These are phyloP conservation scores for Metallyticus violacea DNA, from an alignment of 2,888 invertebrate species.

Conservation along the genomic window DNA sequence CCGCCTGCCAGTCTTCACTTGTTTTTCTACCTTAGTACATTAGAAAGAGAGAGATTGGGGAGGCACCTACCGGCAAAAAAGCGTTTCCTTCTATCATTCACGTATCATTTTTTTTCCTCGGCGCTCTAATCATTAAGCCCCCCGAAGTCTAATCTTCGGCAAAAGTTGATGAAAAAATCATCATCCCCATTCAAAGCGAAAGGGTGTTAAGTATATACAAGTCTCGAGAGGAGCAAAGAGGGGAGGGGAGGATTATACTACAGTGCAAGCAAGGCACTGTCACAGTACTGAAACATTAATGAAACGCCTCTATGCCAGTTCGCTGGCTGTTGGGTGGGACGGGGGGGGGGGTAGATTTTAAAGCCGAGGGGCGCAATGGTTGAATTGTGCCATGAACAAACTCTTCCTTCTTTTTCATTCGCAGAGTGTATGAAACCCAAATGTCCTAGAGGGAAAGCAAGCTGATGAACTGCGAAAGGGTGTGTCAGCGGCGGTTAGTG, in stretches of 20 bases:
- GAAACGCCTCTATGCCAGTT: background rate
- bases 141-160: background rate
- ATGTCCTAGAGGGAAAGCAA: background rate
- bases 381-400: background rate
- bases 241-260: background rate
- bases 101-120: background rate
- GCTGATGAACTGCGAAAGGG: background rate
- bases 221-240: background rate
- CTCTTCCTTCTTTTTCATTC: background rate
- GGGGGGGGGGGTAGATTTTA: background rate
- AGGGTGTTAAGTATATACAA: background rate
- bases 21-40: background rate
- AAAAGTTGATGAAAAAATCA: slow-evolving; percentile 14
- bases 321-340: too few species aligned
- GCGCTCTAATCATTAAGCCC: background rate
- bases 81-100: background rate
- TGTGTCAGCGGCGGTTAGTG: background rate
- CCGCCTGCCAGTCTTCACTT: background rate
- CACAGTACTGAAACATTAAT: background rate
- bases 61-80: background rate
- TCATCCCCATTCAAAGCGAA: background rate
- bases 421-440: background rate
- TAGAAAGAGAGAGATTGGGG: background rate
- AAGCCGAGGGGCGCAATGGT: background rate
- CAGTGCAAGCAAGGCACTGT: background rate